phyloP scores from a whole-genome alignment of 2,797 vertebrate genomes.

The Trematomus bernacchii region DNA sequence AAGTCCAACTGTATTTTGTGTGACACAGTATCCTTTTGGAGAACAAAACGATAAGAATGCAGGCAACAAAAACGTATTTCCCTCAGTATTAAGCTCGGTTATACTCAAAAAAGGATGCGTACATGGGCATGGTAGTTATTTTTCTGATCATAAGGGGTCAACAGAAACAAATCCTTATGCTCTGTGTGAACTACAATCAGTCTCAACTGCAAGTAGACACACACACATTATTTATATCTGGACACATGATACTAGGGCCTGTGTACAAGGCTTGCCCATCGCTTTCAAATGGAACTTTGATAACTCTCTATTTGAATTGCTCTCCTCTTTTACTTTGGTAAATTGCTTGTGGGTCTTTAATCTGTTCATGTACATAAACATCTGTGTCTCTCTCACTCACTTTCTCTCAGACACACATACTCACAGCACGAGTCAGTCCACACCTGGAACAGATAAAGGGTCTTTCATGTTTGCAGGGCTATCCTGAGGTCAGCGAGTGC shows the following conservation, averaged over 20 bases:
- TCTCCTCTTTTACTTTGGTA: conserved; percentile 61
- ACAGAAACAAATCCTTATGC: conserved; percentile 11
- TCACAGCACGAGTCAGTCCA: conserved; percentile 73
- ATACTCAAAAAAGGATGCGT: no score
- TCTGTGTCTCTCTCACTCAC: conserved; percentile 59
- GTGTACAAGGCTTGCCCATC: conserved; percentile 41
- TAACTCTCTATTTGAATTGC: conserved; percentile 51
- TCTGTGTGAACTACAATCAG: conserved; percentile 26
- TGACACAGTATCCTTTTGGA: background rate
- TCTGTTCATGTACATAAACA: conserved; percentile 68
- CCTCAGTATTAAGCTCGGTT: no score
- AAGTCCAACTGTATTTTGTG: background rate
- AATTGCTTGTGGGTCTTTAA: conserved; percentile 65
- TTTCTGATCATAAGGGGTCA: conserved; percentile 21
- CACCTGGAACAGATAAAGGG: conserved; percentile 88
- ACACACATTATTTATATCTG: conserved; percentile 20
- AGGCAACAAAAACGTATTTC: no score
- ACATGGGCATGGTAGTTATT: no score
- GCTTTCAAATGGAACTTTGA: conserved; percentile 62
- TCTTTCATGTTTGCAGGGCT: conserved; percentile 86
- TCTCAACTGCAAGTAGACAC: conserved; percentile 19
- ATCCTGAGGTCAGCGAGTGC: conserved; percentile 83
- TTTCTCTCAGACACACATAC: conserved; percentile 53
- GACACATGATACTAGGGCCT: conserved; percentile 41
- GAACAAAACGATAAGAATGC: no score